phyloP scores from a whole-genome alignment of 2,113 vertebrate species.

The Emydura subglobosa region DNA sequence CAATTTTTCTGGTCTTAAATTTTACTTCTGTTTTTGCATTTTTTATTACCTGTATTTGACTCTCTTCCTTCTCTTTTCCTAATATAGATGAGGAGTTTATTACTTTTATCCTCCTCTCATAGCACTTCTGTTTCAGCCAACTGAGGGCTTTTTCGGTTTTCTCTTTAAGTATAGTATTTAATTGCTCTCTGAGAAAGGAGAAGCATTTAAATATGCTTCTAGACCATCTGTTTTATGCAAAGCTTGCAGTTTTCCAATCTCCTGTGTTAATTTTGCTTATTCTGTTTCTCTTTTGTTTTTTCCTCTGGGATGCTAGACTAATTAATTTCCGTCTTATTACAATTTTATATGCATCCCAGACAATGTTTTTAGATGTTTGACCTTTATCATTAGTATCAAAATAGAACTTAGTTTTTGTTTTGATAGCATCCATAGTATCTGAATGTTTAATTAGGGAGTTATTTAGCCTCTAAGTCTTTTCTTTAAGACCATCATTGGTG shows the following conservation, averaged over 20 bases:
- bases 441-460: neutral
- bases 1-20: neutral
- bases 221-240: neutral
- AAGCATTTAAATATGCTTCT: constrained; percentile 36
- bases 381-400: neutral
- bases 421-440: neutral
- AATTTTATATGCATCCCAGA: neutral
- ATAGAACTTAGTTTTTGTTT: neutral
- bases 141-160: constrained; percentile 12
- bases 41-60: constrained; percentile 19
- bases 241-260: constrained; percentile 9
- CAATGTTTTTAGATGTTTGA: neutral
- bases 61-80: constrained; percentile 22
- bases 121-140: constrained; percentile 19
- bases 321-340: neutral
- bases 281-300: constrained; percentile 22
- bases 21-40: constrained; percentile 15
- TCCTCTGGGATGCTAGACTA: neutral
- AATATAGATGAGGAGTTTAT: constrained; percentile 38
- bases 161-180: constrained; percentile 23
- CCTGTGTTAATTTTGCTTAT: constrained; percentile 49
- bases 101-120: constrained; percentile 21
- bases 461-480: neutral
- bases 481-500: neutral
- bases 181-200: constrained; percentile 33